Evolutionary conservation across 2,888 invertebrate species (phyloP), one percentile per base, ranked within the genome.

Genomic region (Chymomyza procnemis): DNA sequence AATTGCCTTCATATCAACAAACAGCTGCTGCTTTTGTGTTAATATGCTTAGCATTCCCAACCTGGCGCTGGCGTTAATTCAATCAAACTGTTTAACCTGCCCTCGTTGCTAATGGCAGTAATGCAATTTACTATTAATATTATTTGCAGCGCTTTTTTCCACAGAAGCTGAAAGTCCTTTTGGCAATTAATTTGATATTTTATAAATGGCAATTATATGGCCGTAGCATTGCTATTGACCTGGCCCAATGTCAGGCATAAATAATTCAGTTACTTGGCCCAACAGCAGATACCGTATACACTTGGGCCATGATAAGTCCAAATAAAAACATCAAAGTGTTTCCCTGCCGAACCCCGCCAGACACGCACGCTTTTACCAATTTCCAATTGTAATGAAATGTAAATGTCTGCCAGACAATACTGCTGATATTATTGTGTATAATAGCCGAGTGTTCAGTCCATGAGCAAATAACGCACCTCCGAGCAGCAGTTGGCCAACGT

Each of bases 61-160:
- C 50, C 19, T 50, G 50, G 50, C 16, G 50, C 50, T 2, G 50
- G 50, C 55, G 1, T 55, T 55, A 55, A 55, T 55, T 55, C 19
- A 86, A 81, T 83, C 69, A 80, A 64, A 61, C 61, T 71, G 67
- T 67, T 78, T 81, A 71, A 48, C 54, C 46, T 64, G 50, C 55
- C 34, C 68, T 63, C 71, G 70, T 50, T 72, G 66, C 74, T 78
- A 83, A 78, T 83, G 84, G 71, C 67, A 50, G 58, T 86, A 81
- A 81, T 81, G 84, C 68, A 76, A 86, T 81, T 86, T 76, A 69
- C 47, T 57, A 66, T 60, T 82, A 78, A 85, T 82, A 52, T 58
- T 74, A 80, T 82, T 84, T 72, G 56, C 52, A 66, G 61, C 22
- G 63, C 14, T 26, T 18, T 55, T 67, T 67, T 73, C 18, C 8